Evolutionary conservation across 1,140 invertebrate genomes (phyloP), one percentile per base, ranked within the genome.

Genomic region (Heliothis subflexa): DNA sequence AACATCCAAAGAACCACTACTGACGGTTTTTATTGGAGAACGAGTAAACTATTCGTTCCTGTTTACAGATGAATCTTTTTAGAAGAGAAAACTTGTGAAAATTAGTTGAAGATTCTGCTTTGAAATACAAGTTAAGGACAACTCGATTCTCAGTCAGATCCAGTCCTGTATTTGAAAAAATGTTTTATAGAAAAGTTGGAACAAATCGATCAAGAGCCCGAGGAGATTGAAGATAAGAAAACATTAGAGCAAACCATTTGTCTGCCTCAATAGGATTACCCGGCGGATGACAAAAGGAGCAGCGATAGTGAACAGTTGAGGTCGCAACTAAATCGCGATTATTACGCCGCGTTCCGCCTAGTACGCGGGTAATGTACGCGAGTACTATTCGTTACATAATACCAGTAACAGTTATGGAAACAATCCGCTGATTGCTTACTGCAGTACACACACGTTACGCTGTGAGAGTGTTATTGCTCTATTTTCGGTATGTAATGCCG

Each of bases 371-470:
- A 85, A 88, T 82, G 82, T 78, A 83, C 80, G 76, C 68, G 75
- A 84, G 78, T 66, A 81, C 81, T 86, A 86, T 85, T 85, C 84
- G 84, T 88, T 87, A 88, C 86, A 81, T 85, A 88, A 85, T 84
- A 25, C 73, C 9, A 50, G 57, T 75, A 62, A 83, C 81, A 80
- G 85, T 90, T 88, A 91, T 89, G 89, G 85, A 84, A 89, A 89
- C 88, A 90, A 88, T 86, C 82, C 70, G 72, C 81, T 86, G 85
- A 88, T 87, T 88, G 88, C 83, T 88, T 84, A 87, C 83, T 88
- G 84, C 83, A 85, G 72, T 81, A 82, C 28, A 76, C 78, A 80
- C 78, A 80, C 82, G 83, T 85, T 89, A 88, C 78, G 21, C 55
- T 74, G 70, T 72, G 78, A 73, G 62, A 72, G 62, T 68, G 61